A percentile compares a stretch with the other conserved stretches of the same genome.
Evolutionary conservation across 1,140 invertebrate species (phyloP).

Genomic region (Eufriesea mexicana): DNA sequence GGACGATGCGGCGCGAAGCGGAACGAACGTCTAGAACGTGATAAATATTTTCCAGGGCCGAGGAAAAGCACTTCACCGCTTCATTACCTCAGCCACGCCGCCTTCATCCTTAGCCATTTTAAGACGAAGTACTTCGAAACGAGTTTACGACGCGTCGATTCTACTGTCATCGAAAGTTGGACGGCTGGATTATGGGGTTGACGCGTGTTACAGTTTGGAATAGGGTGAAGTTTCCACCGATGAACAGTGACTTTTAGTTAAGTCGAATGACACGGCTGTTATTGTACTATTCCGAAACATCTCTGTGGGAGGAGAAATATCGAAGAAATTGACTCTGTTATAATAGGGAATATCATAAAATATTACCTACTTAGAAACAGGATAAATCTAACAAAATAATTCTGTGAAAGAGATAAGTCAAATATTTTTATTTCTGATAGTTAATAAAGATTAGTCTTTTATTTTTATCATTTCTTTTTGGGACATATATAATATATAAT

Average conservation of each 20-base stretch:
- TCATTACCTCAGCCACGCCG: background rate
- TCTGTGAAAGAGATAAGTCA: too few species aligned
- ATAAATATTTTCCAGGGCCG: background rate
- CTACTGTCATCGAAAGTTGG: background rate
- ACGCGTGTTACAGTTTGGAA: background rate
- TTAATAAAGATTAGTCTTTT: too few species aligned
- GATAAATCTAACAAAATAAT: too few species aligned
- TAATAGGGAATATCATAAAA: too few species aligned
- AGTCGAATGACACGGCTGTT: background rate
- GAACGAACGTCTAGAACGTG: background rate
- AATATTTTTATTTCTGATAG: too few species aligned
- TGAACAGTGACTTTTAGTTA: background rate
- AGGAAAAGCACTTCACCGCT: slow-evolving; percentile 1
- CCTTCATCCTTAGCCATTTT: background rate
- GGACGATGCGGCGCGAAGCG: background rate
- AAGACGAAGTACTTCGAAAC: background rate
- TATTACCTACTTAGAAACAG: too few species aligned
- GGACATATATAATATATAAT: too few species aligned
- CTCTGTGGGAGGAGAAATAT: too few species aligned
- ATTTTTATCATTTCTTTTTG: too few species aligned
- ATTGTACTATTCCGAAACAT: too few species aligned
- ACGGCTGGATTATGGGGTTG: background rate
- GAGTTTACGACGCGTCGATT: background rate
- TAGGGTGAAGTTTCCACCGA: background rate
- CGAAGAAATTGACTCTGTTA: too few species aligned